Conservation (phyloP, 30 jellyfish, hydroid and myxozoan genomes). For the Hydractinia echinata region DNA sequence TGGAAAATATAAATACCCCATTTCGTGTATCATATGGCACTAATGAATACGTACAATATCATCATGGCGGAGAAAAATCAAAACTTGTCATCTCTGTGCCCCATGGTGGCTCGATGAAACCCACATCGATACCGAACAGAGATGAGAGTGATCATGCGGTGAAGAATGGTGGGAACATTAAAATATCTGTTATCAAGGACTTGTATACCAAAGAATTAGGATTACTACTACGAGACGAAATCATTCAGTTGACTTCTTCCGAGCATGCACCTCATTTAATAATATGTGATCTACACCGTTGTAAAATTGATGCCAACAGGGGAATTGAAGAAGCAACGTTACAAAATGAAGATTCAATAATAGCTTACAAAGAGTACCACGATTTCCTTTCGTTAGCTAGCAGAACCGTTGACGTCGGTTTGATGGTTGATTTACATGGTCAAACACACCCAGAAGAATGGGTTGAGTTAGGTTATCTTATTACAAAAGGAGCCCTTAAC, state of each 20-base stretch:
- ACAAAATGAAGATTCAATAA: constrained; percentile 6
- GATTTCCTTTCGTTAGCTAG: neutral
- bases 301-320: constrained; percentile 15
- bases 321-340: constrained; percentile 8
- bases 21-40: neutral
- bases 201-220: constrained; percentile 9
- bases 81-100: neutral
- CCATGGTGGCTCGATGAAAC: constrained; percentile 1
- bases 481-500: neutral
- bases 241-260: neutral
- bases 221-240: constrained; percentile 9
- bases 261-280: constrained; percentile 24
- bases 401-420: neutral
- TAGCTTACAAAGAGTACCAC: constrained; percentile 6
- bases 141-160: neutral
- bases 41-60: neutral
- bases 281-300: constrained; percentile 11
- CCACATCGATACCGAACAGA: neutral
- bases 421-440: constrained; percentile 13
- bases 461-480: constrained; percentile 8
- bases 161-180: neutral
- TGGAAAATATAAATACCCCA: neutral
- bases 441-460: constrained; percentile 29
- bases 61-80: neutral
- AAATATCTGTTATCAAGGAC: neutral